Evolutionary conservation across 2,888 invertebrate genomes (phyloP).

Genomic region (Drosophila anomalata): DNA sequence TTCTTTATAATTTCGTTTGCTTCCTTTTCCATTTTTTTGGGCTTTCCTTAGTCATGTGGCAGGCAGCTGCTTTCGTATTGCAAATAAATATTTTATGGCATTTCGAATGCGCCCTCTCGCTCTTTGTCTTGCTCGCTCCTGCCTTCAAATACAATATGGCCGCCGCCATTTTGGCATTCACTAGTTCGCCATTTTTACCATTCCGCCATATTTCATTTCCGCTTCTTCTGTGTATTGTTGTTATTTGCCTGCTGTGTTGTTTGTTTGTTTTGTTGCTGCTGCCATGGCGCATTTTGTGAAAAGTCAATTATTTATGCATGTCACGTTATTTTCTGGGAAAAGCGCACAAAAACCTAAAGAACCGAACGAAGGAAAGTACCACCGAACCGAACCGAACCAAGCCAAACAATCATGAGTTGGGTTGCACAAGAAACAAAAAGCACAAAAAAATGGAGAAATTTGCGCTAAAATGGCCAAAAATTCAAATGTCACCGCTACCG

Average conservation of each 20-base stretch:
- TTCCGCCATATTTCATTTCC: conserved; percentile 77
- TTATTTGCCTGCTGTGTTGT: conserved; percentile 41
- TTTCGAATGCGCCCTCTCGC: conserved; percentile 24
- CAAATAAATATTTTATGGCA: conserved; percentile 53
- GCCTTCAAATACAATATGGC: conserved; percentile 42
- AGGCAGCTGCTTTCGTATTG: conserved; percentile 35
- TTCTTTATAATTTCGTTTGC: not conserved
- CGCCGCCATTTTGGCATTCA: conserved; percentile 68
- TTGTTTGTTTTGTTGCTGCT: conserved; percentile 49
- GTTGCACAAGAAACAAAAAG: conserved; percentile 30
- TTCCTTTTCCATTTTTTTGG: conserved; percentile 11
- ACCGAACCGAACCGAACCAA: conserved; percentile 15
- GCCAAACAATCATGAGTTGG: conserved; percentile 43
- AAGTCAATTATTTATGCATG: conserved; percentile 80
- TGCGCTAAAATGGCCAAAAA: conserved; percentile 49
- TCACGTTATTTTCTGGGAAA: conserved; percentile 73
- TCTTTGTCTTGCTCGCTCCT: not conserved
- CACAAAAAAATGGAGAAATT: conserved; percentile 39
- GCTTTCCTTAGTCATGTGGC: conserved; percentile 24
- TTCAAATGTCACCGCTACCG: conserved; percentile 68
- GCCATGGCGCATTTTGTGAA: conserved; percentile 53
- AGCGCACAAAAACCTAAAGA: conserved; percentile 29
- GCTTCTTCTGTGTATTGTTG: conserved; percentile 43
- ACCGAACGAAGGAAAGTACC: conserved; percentile 22
- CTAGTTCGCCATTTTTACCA: conserved; percentile 58